Evolutionary conservation across 1,140 invertebrate species (phyloP), one percentile per base, ranked within the genome.

Genomic region (Brachystomella parvula): DNA sequence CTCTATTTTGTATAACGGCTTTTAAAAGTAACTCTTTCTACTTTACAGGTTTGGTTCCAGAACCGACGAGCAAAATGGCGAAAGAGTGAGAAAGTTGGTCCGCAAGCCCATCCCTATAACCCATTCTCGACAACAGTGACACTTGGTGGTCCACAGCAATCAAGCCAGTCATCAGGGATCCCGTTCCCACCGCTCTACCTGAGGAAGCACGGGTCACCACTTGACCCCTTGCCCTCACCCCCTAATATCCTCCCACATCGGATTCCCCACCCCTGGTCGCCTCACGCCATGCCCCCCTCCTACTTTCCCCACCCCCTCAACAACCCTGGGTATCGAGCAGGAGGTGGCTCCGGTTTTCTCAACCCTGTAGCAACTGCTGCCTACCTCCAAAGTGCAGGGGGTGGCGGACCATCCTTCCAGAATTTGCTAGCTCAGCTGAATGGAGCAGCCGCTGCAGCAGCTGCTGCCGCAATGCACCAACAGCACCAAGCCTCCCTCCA

Each of bases 81-180:
- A 6, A 79, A 79, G 67, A 76, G 75, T 61, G 77, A 78, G 65
- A 77, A 78, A 67, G 80, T 81, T n/a, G 77, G 91, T 0, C 91
- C 92, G 0, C 87, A 92, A 74, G 88, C 82, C 17, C 92, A 94
- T 77, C 92, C 92, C 0, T 94, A 93, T 82, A 90, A 87, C 78
- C 89, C 89, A 0, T 93, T 90, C 78, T 58, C 68, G 12, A 66
- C 68, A 28, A 67, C 65, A n/a, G 75, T 90, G 64, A 76, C 74
- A 49, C 79, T 82, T 24, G 77, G 78, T 44, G 83, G 81, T 47
- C 80, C 82, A 30, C 81, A 81, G 32, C 82, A 81, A 58, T 79
- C 81, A 17, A 82, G 86, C 61, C 49, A 53, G 21, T 26, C 49
- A 6, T 19, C 49, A 19, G 49, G 49, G 24, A 26, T 53, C 49